A percentile compares a stretch with the other conserved stretches of the same genome.
Evolutionary conservation across 2,888 invertebrate genomes (phyloP).

Genomic region (Amblyteles armatorius): DNA sequence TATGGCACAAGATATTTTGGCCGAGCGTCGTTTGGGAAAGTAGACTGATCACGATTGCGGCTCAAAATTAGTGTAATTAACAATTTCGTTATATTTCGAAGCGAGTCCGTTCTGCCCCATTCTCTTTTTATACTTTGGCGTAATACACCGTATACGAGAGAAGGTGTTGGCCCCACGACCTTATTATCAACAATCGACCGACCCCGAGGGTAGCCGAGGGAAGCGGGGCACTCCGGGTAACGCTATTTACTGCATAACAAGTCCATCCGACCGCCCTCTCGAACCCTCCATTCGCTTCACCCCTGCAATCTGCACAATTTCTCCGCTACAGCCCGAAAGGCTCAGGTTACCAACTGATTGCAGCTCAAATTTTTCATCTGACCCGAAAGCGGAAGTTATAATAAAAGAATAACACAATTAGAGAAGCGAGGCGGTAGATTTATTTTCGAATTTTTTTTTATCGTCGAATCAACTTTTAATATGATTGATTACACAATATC

Average conservation of each 20-base stretch:
- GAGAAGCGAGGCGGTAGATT: background rate
- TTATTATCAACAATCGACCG: slow-evolving; percentile 61
- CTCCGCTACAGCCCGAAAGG: background rate
- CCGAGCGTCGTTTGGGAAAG: too few relatives aligned
- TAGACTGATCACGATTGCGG: too few relatives aligned
- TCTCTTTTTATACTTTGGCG: background rate
- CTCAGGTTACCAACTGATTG: slow-evolving; percentile 5
- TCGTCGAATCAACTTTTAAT: background rate
- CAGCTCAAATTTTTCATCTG: too few relatives aligned
- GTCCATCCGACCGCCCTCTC: background rate
- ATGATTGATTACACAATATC: slow-evolving; percentile 16
- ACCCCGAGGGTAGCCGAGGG: background rate
- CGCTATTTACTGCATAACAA: slow-evolving; percentile 15
- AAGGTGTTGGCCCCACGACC: slow-evolving; percentile 33
- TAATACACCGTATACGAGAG: background rate
- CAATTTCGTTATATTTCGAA: too few relatives aligned
- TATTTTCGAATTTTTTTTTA: background rate
- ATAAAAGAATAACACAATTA: background rate
- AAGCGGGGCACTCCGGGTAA: background rate
- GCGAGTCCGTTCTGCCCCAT: too few relatives aligned
- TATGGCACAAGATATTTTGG: too few relatives aligned
- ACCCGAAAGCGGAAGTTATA: too few relatives aligned
- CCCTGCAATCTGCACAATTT: too few relatives aligned
- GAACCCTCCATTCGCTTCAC: background rate
- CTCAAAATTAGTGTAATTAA: too few relatives aligned